These are phyloP conservation scores for Epinephelus awoara DNA, from an alignment of 2,797 vertebrate species.

Conservation along the genomic window DNA sequence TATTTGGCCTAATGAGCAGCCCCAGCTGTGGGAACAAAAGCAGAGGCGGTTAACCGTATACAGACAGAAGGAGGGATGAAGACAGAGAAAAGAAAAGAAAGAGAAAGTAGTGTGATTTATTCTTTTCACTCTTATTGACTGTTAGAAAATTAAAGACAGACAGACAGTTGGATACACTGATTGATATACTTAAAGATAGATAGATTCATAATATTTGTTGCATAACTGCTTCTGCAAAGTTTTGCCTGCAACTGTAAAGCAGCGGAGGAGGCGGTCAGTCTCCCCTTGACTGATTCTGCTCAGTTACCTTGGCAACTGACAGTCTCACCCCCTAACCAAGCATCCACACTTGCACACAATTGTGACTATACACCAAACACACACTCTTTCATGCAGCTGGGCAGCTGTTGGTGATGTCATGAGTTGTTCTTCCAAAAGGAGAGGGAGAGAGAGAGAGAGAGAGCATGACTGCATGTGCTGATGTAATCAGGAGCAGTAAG, in stretches of 20 bases:
- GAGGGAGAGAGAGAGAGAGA: slow-evolving; percentile 44
- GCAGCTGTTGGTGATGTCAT: slow-evolving; percentile 88
- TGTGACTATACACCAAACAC: slow-evolving; percentile 36
- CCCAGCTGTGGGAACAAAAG: slow-evolving; percentile 57
- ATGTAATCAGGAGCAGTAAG: slow-evolving; percentile 81
- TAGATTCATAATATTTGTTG: not conserved
- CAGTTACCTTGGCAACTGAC: slow-evolving; percentile 77
- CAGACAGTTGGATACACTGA: not conserved
- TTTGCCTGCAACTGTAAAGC: slow-evolving; percentile 34
- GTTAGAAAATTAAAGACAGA: not conserved
- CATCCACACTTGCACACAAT: slow-evolving; percentile 14
- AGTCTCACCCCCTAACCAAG: slow-evolving; percentile 39
- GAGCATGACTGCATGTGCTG: slow-evolving; percentile 79
- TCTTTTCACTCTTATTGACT: not conserved
- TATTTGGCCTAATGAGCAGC: slow-evolving; percentile 50
- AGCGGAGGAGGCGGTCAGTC: slow-evolving; percentile 40
- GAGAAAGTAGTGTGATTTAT: not conserved
- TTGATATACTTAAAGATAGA: not conserved
- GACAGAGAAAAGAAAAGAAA: not conserved
- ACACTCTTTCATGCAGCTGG: slow-evolving; percentile 76
- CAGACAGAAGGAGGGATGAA: slow-evolving; percentile 8
- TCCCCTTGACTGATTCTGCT: slow-evolving; percentile 66
- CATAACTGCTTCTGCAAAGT: slow-evolving; percentile 45
- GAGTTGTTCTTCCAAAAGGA: slow-evolving; percentile 78
- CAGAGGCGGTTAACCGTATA: slow-evolving; percentile 9